Evolutionary conservation across 92 coral and sea anemone species (phyloP), one percentile per base, ranked within the genome.

Genomic region (Actinernus sp.): DNA sequence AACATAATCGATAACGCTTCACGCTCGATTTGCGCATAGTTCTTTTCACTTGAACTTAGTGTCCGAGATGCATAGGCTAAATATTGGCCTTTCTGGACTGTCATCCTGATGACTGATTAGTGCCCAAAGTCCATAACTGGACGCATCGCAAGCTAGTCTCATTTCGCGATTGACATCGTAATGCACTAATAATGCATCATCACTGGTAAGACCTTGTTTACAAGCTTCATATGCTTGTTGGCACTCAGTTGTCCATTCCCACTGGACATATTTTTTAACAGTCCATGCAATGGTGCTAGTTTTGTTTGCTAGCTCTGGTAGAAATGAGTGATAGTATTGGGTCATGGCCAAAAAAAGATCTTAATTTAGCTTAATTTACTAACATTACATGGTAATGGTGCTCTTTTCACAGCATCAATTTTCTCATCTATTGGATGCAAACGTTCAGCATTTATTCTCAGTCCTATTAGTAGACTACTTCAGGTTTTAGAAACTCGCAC

Each of bases 391-490:
- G 87, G 92, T 3, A 49, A 69, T 65, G 83, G 83, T 24, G 92
- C 87, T 44, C 36, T 39, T 23, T 53, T 74, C 14, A 80, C 70
- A 13, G 84, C 92, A 12, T 61, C 44, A 26, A 86, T 25, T 55
- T 85, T 79, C 49, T 73, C 87, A 18, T 86, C 58, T 31, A 86
- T 84, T 39, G 87, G 87, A 4, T 79, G 92, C 66, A 79, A 44
- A 25, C 92, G 82, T 19, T 36, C 63, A 12, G 72, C 79, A 56
- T 14, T 74, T 68, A 86, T 73, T 55, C 47, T 58, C 33, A 73
- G 54, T 2, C 88, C 87, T 68, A 86, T 53, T 22, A 58, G 80
- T 68, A 83, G 74, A 18, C n/a, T n/a, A n/a, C n/a, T n/a, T n/a
- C n/a, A n/a, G n/a, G n/a, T n/a, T n/a, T n/a, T n/a, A n/a, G n/a